These are phyloP conservation scores for Gasterosteus aculeatus DNA, from an alignment of 2,113 vertebrate species.

Conservation along the genomic window DNA sequence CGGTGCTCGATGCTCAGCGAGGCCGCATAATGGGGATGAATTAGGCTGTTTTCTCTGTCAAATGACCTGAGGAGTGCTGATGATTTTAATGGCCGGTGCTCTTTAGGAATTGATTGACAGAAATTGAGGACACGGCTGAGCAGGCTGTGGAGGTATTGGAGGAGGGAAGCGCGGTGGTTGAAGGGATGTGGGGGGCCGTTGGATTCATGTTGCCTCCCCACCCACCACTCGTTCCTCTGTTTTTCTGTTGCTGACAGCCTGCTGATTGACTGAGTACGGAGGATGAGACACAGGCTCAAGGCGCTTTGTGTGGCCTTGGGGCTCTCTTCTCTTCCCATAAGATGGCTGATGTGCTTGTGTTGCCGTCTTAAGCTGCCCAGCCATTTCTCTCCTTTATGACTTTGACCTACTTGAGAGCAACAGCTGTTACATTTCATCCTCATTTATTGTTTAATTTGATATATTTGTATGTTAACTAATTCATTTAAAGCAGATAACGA, in stretches of 20 bases:
- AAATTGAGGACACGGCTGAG: constrained; percentile 67
- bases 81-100: constrained; percentile 57
- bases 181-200: constrained; percentile 35
- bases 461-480: constrained; percentile 36
- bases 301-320: constrained; percentile 67
- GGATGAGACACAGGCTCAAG: constrained; percentile 58
- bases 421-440: constrained; percentile 29
- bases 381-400: constrained; percentile 63
- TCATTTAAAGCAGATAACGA: constrained; percentile 46
- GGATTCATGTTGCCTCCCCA: constrained; percentile 19
- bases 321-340: constrained; percentile 37
- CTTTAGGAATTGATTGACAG: constrained; percentile 67
- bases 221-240: background rate
- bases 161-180: constrained; percentile 33
- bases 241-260: constrained; percentile 37
- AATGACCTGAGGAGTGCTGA: constrained; percentile 58
- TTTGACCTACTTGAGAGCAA: constrained; percentile 50
- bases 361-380: constrained; percentile 55
- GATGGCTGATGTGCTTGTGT: constrained; percentile 58
- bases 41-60: constrained; percentile 69
- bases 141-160: constrained; percentile 30
- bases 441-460: constrained; percentile 46
- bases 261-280: constrained; percentile 43
- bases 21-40: constrained; percentile 70
- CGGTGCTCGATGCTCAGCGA: constrained; percentile 38